A percentile compares a stretch with the other conserved stretches of the same genome.
Evolutionary conservation across 2,113 vertebrate species (phyloP).

Genomic region (Strigops habroptila): DNA sequence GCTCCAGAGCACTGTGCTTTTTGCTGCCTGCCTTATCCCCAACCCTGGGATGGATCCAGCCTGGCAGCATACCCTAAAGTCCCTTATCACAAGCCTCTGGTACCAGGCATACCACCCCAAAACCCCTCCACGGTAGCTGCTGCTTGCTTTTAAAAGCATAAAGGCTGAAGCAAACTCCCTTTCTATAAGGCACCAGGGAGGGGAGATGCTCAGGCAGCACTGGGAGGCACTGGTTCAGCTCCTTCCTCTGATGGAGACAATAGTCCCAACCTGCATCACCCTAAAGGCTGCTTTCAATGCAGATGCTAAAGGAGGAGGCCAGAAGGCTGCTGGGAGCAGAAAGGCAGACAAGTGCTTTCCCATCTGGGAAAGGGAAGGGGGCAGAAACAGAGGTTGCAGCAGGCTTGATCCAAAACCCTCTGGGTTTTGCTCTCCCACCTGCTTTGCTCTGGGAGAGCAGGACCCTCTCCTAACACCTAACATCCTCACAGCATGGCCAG

Average conservation of each 20-base stretch:
- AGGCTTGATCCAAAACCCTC: background rate
- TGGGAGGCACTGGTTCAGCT: background rate
- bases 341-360: rapidly evolving
- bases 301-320: background rate
- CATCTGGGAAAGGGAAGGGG: background rate
- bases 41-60: background rate
- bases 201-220: rapidly evolving
- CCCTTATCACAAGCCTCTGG: rapidly evolving
- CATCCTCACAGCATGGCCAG: background rate
- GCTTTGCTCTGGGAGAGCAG: background rate
- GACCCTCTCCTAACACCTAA: background rate
- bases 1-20: background rate
- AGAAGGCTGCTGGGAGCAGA: background rate
- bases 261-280: background rate
- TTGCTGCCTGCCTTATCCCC: background rate
- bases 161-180: background rate
- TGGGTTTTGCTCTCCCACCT: rapidly evolving
- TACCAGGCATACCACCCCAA: background rate
- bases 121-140: background rate
- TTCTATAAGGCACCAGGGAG: rapidly evolving
- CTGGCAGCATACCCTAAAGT: background rate
- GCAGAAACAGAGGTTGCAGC: background rate
- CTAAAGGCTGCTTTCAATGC: background rate
- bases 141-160: background rate
- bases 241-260: background rate